Conservation (phyloP, 2,888 invertebrate genomes). For the Hyposoter dolosus region DNA sequence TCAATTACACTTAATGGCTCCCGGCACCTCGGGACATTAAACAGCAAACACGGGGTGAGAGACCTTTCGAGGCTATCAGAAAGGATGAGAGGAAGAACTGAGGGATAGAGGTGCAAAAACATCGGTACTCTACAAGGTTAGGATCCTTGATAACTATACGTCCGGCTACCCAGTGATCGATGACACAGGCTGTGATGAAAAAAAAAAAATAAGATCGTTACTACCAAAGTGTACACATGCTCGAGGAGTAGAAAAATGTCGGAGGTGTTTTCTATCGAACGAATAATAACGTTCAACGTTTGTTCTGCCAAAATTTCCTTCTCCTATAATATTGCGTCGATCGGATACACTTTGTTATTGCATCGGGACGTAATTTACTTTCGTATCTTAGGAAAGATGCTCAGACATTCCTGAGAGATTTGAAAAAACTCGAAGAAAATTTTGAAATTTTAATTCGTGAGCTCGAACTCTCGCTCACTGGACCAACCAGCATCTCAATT, state of each 20-base stretch:
- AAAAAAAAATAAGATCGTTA: constrained; percentile 26
- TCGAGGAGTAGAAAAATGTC: constrained; percentile 57
- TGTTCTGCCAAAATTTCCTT: neutral
- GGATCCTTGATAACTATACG: constrained; percentile 18
- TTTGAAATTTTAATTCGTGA: too few relatives aligned
- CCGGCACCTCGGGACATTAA: constrained; percentile 37
- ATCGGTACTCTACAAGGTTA: constrained; percentile 14
- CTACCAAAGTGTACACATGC: constrained; percentile 60
- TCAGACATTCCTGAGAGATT: too few relatives aligned
- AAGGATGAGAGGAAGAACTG: constrained; percentile 10
- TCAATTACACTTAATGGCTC: constrained; percentile 48
- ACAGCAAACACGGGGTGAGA: constrained; percentile 1
- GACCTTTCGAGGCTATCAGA: neutral
- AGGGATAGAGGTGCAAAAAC: constrained; percentile 5
- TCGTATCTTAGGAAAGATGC: neutral
- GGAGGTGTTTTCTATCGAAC: constrained; percentile 68
- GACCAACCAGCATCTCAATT: too few relatives aligned
- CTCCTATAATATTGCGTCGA: neutral
- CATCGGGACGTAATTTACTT: neutral
- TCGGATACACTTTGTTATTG: too few relatives aligned
- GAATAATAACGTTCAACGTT: neutral
- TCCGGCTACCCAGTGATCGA: constrained; percentile 5
- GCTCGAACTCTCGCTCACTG: too few relatives aligned
- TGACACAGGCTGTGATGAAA: constrained; percentile 32
- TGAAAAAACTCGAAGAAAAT: too few relatives aligned